Evolutionary conservation across 2,888 invertebrate genomes (phyloP), one percentile per base, ranked within the genome.

Genomic region (Lepidocyrtinus sp.): DNA sequence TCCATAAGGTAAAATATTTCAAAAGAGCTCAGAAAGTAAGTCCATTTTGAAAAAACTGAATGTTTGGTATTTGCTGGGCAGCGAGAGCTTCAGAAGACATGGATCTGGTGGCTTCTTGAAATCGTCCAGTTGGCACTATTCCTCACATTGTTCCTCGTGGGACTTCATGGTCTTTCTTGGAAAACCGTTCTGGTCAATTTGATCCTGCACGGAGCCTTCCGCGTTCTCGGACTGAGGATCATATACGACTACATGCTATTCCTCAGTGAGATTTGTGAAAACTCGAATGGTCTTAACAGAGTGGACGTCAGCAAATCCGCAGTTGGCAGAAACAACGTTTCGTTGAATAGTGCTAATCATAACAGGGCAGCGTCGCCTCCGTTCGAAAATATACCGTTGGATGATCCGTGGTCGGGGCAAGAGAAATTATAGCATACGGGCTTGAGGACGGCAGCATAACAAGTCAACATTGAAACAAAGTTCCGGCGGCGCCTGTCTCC

Each of bases 91-190:
- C 70, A 80, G 21, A 79, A 82, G 61, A 80, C 80, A 1, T 75
- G 83, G 76, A 83, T 82, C 21, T 83, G 83, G 82, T 83, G 82
- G 82, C 72, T 79, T 5, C 36, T 76, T 12, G 83, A 83, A 59
- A 83, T 83, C 2, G 68, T 67, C 1, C 59, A 76, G 3, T n/a
- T 83, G 17, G 62, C 74, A 2, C 76, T 83, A 9, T 74, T 67
- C 27, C 17, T 82, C 5, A 83, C 81, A 0, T 19, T 83, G 17
- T 83, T 80, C 62, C 26, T 83, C 19, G 65, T 73, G 9, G 83
- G 83, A 50, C 21, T 82, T 22, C 80, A 82, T 67, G 75, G 63
- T 62, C 76, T 83, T 7, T 67, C 82, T n/a, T 12, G 61, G 9
- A 83, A 82, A 74, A 70, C 75, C 3, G 70, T 82, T 1, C 22